Conservation (phyloP, 2,797 vertebrate species). For the Atherinosoma microstoma region DNA sequence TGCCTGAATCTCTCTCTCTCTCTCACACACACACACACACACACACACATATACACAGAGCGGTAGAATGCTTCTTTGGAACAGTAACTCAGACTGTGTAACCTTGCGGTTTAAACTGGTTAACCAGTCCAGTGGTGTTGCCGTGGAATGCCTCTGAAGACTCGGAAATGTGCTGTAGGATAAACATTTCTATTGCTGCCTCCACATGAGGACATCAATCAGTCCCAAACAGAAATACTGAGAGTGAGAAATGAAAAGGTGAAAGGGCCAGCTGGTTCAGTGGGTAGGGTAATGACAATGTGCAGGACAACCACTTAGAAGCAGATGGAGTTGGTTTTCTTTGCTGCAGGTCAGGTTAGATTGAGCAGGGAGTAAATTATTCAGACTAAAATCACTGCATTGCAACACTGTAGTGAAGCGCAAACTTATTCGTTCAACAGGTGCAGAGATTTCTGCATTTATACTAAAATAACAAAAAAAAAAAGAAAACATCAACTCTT, state of each 20-base stretch:
- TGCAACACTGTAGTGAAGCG: background rate
- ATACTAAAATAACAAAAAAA: conserved; percentile 8
- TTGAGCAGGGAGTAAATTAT: conserved; percentile 43
- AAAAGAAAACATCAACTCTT: background rate
- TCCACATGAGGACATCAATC: conserved; percentile 60
- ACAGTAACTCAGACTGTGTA: conserved; percentile 63
- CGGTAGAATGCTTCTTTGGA: conserved; percentile 53
- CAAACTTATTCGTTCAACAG: conserved; percentile 41
- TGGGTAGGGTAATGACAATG: conserved; percentile 71
- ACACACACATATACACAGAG: conserved; percentile 17
- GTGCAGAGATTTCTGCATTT: conserved; percentile 36
- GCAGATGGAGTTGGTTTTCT: conserved; percentile 51
- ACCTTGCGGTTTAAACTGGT: conserved; percentile 67
- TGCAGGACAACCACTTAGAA: conserved; percentile 44
- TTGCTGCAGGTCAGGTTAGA: conserved; percentile 47
- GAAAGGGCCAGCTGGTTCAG: conserved; percentile 67
- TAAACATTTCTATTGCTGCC: conserved; percentile 70
- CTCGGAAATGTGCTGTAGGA: conserved; percentile 43
- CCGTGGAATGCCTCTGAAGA: conserved; percentile 59
- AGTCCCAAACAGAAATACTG: conserved; percentile 42
- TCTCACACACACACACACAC: conserved; percentile 9
- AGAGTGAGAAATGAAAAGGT: conserved; percentile 59
- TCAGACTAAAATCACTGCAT: conserved; percentile 13
- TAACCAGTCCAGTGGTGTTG: conserved; percentile 70
- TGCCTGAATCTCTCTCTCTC: conserved; percentile 12